Evolutionary conservation across 2,888 invertebrate genomes (phyloP), one percentile per base, ranked within the genome.

Genomic region (Reticulitermes lucifugus): DNA sequence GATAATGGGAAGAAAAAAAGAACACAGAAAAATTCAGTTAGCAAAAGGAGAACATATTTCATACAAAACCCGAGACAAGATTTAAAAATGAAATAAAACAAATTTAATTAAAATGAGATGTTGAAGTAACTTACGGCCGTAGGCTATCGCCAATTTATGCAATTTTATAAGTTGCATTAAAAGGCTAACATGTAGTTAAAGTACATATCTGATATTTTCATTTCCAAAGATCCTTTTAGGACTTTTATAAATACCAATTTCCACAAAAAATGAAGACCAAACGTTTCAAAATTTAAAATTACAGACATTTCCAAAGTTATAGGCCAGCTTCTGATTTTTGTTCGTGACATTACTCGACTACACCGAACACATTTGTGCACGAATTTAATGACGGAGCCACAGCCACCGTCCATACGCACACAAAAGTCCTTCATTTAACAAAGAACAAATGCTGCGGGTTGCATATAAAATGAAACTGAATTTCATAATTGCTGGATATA

Each of bases 11-110:
- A 80, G 60, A 59, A 60, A 25, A 60, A 60, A 60, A 60, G 14
- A 29, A 80, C 35, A 59, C 14, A 35, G 29, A 80, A 80, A 80
- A 80, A 80, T 55, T 59, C 80, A 80, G 60, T 80, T 80, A 80
- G 80, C 41, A 60, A 60, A 60, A 60, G 60, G 35, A 60, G 60
- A 80, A 80, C 60, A 80, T 80, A 60, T 80, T 80, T 59, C 41
- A 80, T 18, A 60, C 51, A 79, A 79, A 79, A 79, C 25, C 29
- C 79, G 25, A 51, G 79, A 55, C 43, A 79, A n/a, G 51, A 79
- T 51, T 79, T 51, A 79, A 79, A 55, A 25, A 79, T 46, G 46
- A 29, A 25, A 18, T 22, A n/a, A n/a, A n/a, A 10, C 5, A 14
- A n/a, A 65, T 10, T n/a, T 9, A n/a, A 65, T 2, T n/a, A n/a